Base-by-base conservation (phyloP, 2,888 invertebrate genomes). In the Nephrocerus scutellatus region DNA sequence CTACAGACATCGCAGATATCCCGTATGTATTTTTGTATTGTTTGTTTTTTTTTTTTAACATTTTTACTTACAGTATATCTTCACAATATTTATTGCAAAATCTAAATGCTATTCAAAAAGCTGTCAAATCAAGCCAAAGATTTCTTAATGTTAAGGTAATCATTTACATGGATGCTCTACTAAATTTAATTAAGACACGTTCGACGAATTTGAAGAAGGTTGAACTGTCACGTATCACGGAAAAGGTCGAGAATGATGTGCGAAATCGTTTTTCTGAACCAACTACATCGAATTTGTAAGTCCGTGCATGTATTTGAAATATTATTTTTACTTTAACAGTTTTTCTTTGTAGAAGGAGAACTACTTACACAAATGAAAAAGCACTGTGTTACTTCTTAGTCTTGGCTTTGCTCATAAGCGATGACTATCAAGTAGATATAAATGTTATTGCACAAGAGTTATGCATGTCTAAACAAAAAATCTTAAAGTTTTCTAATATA, bases 191-290 rank as follows among this genome's bases (percentile, higher is more conserved):
- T 3, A 55, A 54, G 9, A 33, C 59, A 4, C 56, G 51, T 5
- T 44, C 41, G n/a, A 56, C 52, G 1, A 51, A 41, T 20, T 41
- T 67, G 30, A 54, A 52, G 10, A 32, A 28, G 4, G 35, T 48
- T 1, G 59, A 60, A 21, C 37, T 68, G 1, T 67, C 67, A 0
- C 41, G 54, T 15, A 62, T 67, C 6, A 58, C 66, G 0, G 66
- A 66, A 31, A 65, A 66, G 31, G 54, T 67, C 1, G 67, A 67
- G 37, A 62, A 56, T 21, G 59, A 66, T 44, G 56, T 68, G 14
- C 59, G 64, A 1, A 29, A 45, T n/a, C 55, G 60, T 3, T 67
- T 68, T 44, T 45, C 57, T 0, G 57, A 58, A 46, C 55, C 53
- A 14, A 51, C 53, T 24, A 41, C 37, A 5, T 31, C 47, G n/a